Conservation (phyloP, 1,140 invertebrate species). For the Mycetomoellerius zeteki region DNA sequence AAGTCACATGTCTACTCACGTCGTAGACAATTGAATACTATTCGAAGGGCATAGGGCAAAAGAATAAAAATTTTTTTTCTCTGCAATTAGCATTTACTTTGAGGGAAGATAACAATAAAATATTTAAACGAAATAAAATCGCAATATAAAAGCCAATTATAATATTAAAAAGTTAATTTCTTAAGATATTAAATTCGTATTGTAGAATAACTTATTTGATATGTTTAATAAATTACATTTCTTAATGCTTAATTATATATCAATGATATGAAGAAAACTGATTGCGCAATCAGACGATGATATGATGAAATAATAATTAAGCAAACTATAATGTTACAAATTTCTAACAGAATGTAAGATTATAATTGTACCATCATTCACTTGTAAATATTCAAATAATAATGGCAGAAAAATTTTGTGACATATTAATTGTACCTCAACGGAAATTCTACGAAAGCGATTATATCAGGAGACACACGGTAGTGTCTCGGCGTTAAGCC, state of each 20-base stretch:
- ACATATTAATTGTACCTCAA: not conserved
- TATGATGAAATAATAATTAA: conserved; percentile 33
- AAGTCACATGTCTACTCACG: conserved; percentile 27
- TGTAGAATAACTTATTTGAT: conserved; percentile 36
- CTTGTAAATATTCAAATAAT: not conserved
- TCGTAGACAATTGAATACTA: conserved; percentile 35
- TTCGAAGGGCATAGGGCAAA: conserved; percentile 42
- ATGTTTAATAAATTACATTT: conserved; percentile 54
- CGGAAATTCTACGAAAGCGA: not conserved
- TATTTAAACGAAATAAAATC: conserved; percentile 16
- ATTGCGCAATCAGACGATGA: conserved; percentile 1
- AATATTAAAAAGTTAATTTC: conserved; percentile 14
- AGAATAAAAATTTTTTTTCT: conserved; percentile 32
- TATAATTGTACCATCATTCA: not conserved
- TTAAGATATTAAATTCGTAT: conserved; percentile 46
- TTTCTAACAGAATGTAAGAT: not conserved
- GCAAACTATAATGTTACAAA: not conserved
- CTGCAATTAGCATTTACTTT: conserved; percentile 28
- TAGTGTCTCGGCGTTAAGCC: too few species aligned
- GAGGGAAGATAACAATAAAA: not conserved
- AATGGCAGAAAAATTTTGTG: too few species aligned
- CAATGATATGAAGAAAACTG: conserved; percentile 40
- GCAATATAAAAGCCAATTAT: conserved; percentile 29
- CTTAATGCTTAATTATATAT: conserved; percentile 25
- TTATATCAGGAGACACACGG: too few species aligned